These are phyloP conservation scores for Psittacula echo DNA, from an alignment of 2,797 vertebrate genomes.

Conservation along the genomic window DNA sequence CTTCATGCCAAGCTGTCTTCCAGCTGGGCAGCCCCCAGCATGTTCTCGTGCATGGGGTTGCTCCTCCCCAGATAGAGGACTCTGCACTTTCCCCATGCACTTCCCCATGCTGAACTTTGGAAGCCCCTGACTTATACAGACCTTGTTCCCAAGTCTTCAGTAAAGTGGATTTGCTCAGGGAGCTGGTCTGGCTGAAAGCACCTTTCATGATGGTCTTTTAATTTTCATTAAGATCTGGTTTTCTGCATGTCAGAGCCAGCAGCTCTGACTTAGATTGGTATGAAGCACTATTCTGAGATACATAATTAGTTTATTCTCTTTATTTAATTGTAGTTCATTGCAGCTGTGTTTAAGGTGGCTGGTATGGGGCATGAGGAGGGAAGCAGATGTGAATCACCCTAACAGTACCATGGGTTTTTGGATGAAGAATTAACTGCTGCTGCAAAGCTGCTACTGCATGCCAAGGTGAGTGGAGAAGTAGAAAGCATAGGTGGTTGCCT, in stretches of 20 bases:
- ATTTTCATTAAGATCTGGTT: not conserved
- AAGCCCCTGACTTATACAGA: not conserved
- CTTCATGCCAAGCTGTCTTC: not conserved
- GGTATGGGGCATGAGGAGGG: fast-evolving
- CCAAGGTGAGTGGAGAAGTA: not conserved
- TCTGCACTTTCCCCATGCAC: fast-evolving
- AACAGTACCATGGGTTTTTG: not conserved
- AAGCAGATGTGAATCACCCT: not conserved
- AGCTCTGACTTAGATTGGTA: not conserved
- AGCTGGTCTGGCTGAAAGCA: not conserved
- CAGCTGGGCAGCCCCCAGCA: not conserved
- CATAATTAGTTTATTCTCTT: not conserved
- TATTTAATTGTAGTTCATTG: not conserved
- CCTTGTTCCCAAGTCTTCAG: not conserved
- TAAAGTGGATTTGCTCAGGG: not conserved
- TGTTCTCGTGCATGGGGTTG: not conserved
- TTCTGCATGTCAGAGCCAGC: not conserved
- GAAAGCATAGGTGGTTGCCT: not conserved
- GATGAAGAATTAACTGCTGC: not conserved
- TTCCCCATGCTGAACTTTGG: not conserved
- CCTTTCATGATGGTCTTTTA: not conserved
- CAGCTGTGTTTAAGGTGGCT: not conserved
- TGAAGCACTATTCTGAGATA: not conserved
- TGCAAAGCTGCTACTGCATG: not conserved
- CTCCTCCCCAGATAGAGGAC: not conserved